Conservation (phyloP, 2,113 vertebrate genomes). For the Physeter macrocephalus region DNA sequence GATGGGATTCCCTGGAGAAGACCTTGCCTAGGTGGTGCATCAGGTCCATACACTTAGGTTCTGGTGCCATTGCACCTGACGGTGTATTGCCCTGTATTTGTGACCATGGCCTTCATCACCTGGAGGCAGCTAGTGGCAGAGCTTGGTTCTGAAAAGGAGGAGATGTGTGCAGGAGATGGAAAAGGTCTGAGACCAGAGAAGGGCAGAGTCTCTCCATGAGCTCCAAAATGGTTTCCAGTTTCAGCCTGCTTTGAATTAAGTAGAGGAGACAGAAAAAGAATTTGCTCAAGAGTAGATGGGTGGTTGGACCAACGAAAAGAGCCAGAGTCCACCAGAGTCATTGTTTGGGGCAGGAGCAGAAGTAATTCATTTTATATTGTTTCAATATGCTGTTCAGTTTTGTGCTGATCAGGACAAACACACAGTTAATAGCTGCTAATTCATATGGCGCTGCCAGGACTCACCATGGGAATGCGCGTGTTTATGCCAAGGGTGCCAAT, state of each 20-base stretch:
- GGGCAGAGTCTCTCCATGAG: neutral
- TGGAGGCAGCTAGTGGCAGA: neutral
- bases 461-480: neutral
- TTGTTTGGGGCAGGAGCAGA: neutral
- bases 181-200: neutral
- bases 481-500: neutral
- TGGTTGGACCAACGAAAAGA: neutral
- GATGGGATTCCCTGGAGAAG: neutral
- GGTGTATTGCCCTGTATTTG: neutral
- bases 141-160: neutral
- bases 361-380: neutral
- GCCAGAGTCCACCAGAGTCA: neutral
- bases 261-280: neutral
- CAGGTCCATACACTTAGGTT: neutral
- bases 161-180: neutral
- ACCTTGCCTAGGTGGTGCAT: neutral
- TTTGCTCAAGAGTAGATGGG: neutral
- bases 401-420: neutral
- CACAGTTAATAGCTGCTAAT: neutral
- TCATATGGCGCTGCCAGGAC: neutral
- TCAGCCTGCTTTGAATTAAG: neutral
- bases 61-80: neutral
- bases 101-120: neutral
- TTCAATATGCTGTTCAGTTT: neutral
- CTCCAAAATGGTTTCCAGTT: neutral